Evolutionary conservation across 2,113 vertebrate species (phyloP).

Genomic region (Bombycilla garrulus): DNA sequence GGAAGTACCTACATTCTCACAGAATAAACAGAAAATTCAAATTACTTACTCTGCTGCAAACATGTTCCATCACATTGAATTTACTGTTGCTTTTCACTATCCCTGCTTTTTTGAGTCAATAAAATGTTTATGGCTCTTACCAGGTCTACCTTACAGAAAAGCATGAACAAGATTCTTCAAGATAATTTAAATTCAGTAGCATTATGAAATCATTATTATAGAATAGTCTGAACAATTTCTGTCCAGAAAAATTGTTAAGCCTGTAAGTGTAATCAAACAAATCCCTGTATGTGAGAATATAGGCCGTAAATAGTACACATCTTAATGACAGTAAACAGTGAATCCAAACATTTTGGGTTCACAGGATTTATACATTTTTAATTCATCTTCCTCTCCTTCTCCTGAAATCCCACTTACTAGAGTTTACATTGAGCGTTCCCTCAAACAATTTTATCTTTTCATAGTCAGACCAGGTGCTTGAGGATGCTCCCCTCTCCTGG

Average conservation of each 20-base stretch:
- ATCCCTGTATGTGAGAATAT: background rate
- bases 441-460: background rate
- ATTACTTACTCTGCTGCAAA: background rate
- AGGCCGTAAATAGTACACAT: background rate
- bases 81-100: background rate
- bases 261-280: background rate
- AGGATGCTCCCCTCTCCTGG: background rate
- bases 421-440: background rate
- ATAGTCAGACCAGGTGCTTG: fast-evolving
- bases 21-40: background rate
- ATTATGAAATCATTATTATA: background rate
- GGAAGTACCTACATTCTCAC: background rate
- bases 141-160: background rate
- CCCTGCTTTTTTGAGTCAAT: background rate
- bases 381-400: background rate
- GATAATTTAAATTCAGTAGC: background rate
- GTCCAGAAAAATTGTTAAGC: background rate
- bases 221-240: background rate
- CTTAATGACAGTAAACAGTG: background rate
- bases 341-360: background rate
- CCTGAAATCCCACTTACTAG: background rate
- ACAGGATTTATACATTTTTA: background rate
- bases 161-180: background rate
- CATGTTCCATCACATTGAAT: background rate
- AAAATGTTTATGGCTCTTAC: background rate